phyloP scores from a whole-genome alignment of 2,888 invertebrate species.

The Prosopocoilus inquinatus region DNA sequence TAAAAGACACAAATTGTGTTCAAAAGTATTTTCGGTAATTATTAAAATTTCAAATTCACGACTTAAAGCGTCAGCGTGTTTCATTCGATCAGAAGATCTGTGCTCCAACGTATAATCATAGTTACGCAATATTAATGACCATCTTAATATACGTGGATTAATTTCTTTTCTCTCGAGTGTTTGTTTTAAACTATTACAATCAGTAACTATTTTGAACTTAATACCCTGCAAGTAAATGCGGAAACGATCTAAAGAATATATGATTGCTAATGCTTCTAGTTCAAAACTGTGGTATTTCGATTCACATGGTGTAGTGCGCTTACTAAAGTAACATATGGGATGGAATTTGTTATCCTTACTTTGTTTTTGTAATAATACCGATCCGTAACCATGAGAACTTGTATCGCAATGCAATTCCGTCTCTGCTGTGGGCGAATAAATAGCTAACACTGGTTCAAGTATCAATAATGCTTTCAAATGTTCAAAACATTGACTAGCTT shows the following conservation, averaged over 20 bases:
- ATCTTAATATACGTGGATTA: too few species aligned
- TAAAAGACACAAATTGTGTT: too few species aligned
- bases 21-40: too few species aligned
- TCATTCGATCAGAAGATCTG: too few species aligned
- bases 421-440: too few species aligned
- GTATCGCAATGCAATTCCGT: conserved; percentile 33
- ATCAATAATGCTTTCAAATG: conserved; percentile 21
- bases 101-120: too few species aligned
- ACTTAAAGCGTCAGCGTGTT: conserved; percentile 37
- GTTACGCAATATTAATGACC: too few species aligned
- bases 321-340: conserved; percentile 38
- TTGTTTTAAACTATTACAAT: too few species aligned
- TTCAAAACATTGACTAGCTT: conserved; percentile 21
- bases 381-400: conserved; percentile 30
- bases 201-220: too few species aligned
- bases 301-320: conserved; percentile 36
- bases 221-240: too few species aligned
- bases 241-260: conserved; percentile 40
- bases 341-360: conserved; percentile 32
- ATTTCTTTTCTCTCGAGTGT: too few species aligned
- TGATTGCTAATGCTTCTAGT: conserved; percentile 40
- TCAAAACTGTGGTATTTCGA: conserved; percentile 40
- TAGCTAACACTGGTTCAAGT: conserved; percentile 21
- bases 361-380: conserved; percentile 33
- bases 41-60: conserved; percentile 35